Conservation (phyloP, 2,888 invertebrate genomes). For the Adelphocoris suturalis region DNA sequence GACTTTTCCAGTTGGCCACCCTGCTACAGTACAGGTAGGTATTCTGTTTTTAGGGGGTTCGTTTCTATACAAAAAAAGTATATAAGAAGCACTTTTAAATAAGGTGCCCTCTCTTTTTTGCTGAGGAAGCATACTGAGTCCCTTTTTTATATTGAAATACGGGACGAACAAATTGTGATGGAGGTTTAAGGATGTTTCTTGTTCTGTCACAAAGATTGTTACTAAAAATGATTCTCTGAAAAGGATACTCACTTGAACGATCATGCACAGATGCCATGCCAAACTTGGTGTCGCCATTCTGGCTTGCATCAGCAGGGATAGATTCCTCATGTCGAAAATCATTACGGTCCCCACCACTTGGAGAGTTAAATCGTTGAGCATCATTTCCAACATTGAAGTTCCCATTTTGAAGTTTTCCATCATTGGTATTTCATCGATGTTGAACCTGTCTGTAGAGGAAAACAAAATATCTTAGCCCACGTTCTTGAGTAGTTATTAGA, state of each 20-base stretch:
- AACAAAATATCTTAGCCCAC: not conserved
- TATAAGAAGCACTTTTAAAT: too few species aligned
- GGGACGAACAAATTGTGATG: too few species aligned
- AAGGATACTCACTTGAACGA: conserved; percentile 75
- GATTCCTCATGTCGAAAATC: conserved; percentile 75
- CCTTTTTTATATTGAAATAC: too few species aligned
- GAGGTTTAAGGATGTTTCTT: too few species aligned
- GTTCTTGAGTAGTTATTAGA: not conserved
- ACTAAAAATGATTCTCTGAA: too few species aligned
- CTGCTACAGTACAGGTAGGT: too few species aligned
- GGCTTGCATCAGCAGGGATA: conserved; percentile 76
- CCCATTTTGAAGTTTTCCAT: conserved; percentile 75
- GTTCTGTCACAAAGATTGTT: conserved; percentile 14
- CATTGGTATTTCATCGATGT: conserved; percentile 75
- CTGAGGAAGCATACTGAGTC: too few species aligned
- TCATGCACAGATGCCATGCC: conserved; percentile 76
- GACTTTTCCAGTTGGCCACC: too few species aligned
- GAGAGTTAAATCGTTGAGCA: conserved; percentile 75
- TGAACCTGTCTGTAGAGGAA: conserved; percentile 73
- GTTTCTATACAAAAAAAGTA: too few species aligned
- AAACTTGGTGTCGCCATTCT: conserved; percentile 75
- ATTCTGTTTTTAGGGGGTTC: too few species aligned
- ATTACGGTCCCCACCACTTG: conserved; percentile 76
- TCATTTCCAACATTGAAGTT: conserved; percentile 76
- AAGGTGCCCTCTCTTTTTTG: too few species aligned